Evolutionary conservation across 2,113 vertebrate genomes (phyloP).

Genomic region (Sebastes schlegelii): DNA sequence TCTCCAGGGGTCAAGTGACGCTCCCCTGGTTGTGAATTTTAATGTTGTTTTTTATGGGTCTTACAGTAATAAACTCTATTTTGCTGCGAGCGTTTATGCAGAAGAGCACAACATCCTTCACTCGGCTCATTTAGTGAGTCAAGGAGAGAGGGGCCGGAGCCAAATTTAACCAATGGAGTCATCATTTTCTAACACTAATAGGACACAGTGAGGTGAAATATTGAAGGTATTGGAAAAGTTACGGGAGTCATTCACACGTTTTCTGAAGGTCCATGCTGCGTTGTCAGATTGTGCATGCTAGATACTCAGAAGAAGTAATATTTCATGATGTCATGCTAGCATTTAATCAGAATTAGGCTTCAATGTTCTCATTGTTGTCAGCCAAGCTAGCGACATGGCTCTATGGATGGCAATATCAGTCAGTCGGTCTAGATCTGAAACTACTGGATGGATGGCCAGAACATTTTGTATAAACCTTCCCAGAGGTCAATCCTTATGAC

Average conservation of each 20-base stretch:
- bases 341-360: neutral
- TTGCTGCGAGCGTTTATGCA: slow-evolving; percentile 85
- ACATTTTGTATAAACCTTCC: neutral
- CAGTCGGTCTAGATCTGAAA: neutral
- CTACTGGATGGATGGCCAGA: neutral
- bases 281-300: neutral
- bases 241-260: slow-evolving; percentile 16
- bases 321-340: slow-evolving; percentile 5
- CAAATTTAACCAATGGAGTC: slow-evolving; percentile 69
- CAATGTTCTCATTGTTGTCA: neutral
- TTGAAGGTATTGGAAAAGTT: slow-evolving; percentile 29
- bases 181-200: slow-evolving; percentile 60
- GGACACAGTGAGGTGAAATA: slow-evolving; percentile 60
- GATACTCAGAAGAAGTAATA: neutral
- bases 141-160: slow-evolving; percentile 72
- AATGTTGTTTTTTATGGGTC: slow-evolving; percentile 87
- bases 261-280: slow-evolving; percentile 6
- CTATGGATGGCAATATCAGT: neutral
- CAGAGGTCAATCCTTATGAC: neutral
- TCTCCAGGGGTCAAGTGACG: slow-evolving; percentile 81
- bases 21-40: slow-evolving; percentile 85
- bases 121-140: slow-evolving; percentile 81
- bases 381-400: neutral
- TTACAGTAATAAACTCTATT: slow-evolving; percentile 85
- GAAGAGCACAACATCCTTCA: slow-evolving; percentile 82